A percentile compares a stretch with the other conserved stretches of the same genome.
phyloP scores from a whole-genome alignment of 2,888 invertebrate genomes.

The Stictocephala bisonia region DNA sequence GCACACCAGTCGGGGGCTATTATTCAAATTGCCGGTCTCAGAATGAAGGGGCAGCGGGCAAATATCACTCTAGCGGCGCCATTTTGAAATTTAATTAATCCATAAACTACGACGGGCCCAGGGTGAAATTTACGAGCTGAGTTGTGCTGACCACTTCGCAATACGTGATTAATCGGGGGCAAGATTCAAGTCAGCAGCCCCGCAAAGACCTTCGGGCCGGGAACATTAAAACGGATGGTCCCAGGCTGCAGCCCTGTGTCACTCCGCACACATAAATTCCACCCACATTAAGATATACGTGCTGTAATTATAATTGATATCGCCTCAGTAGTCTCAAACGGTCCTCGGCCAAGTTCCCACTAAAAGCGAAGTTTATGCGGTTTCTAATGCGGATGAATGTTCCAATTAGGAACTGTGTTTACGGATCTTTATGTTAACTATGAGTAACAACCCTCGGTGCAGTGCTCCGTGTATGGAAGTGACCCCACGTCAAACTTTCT shows the following conservation, averaged over 20 bases:
- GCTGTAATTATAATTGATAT: conserved; percentile 46
- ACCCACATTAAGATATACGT: conserved; percentile 45
- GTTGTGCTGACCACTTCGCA: conserved; percentile 25
- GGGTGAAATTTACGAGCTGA: conserved; percentile 14
- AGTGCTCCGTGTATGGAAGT: too few species aligned
- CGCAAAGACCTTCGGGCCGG: not conserved
- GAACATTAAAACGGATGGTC: conserved; percentile 30
- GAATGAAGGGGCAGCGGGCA: conserved; percentile 5
- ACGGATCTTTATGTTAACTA: conserved; percentile 32
- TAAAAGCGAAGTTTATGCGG: conserved; percentile 33
- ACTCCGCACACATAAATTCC: conserved; percentile 37
- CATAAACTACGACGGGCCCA: conserved; percentile 16
- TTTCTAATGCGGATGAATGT: conserved; percentile 37
- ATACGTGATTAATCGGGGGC: conserved; percentile 19
- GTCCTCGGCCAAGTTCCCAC: too few species aligned
- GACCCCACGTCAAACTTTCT: conserved; percentile 18
- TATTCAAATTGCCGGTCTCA: conserved; percentile 17
- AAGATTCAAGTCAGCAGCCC: conserved; percentile 12
- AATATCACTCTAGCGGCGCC: conserved; percentile 17
- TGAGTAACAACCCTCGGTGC: conserved; percentile 8
- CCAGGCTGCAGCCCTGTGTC: not conserved
- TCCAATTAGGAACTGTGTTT: conserved; percentile 34
- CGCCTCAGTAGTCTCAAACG: conserved; percentile 14
- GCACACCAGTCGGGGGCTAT: not conserved
- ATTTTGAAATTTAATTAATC: conserved; percentile 42